A percentile compares a stretch with the other conserved stretches of the same genome.
These are phyloP conservation scores for Tylochromis polylepis DNA, from an alignment of 2,113 vertebrate genomes.

Conservation along the genomic window DNA sequence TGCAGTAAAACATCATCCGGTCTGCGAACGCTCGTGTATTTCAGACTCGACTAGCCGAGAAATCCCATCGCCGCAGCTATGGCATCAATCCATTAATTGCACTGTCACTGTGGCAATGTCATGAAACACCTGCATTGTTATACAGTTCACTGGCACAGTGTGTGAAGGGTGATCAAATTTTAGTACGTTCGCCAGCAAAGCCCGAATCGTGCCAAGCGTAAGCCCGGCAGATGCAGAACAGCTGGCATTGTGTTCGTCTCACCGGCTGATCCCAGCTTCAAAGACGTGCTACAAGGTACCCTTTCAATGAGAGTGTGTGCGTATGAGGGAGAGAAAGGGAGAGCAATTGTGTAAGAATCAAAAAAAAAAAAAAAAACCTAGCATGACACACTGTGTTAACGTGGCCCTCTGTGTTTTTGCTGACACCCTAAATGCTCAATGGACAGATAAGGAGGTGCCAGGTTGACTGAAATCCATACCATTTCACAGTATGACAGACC, in stretches of 20 bases:
- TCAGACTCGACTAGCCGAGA: slow-evolving; percentile 52
- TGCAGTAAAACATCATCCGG: slow-evolving; percentile 21
- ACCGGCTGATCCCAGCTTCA: slow-evolving; percentile 55
- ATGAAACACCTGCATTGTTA: slow-evolving; percentile 58
- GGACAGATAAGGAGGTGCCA: not conserved
- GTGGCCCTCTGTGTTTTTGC: not conserved
- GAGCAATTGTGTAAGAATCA: not conserved
- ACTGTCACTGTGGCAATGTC: slow-evolving; percentile 55
- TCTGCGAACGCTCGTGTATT: slow-evolving; percentile 20
- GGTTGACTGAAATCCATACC: not conserved
- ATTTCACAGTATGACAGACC: not conserved
- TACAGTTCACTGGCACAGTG: slow-evolving; percentile 37
- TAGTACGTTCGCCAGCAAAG: slow-evolving; percentile 40
- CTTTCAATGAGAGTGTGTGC: slow-evolving; percentile 14
- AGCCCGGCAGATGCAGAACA: slow-evolving; percentile 66
- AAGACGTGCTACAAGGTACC: slow-evolving; percentile 36
- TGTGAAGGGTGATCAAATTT: slow-evolving; percentile 51
- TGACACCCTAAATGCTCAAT: not conserved
- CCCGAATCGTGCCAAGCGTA: slow-evolving; percentile 44
- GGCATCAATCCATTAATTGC: slow-evolving; percentile 62
- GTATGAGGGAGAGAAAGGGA: not conserved
- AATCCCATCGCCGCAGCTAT: slow-evolving; percentile 48
- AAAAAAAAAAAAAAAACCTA: not conserved
- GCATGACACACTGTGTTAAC: not conserved
- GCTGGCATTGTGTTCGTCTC: slow-evolving; percentile 53